Evolutionary conservation across 2,888 invertebrate genomes (phyloP).

Genomic region (Syrphus vitripennis): DNA sequence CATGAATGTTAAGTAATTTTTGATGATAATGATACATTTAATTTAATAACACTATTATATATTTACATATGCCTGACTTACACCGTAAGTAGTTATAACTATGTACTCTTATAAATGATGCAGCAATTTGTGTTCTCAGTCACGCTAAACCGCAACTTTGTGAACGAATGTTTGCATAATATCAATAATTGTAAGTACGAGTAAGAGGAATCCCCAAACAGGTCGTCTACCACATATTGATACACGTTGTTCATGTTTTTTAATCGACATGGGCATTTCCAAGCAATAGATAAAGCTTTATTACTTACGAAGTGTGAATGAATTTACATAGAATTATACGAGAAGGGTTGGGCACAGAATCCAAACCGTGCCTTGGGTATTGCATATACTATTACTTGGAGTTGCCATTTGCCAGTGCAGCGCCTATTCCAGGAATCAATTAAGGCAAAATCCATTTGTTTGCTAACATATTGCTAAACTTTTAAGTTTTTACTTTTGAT

Average conservation of each 20-base stretch:
- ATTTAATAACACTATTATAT: neutral
- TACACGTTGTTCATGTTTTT: neutral
- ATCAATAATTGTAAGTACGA: neutral
- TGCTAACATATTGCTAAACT: neutral
- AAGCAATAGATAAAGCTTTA: neutral
- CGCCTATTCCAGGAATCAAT: neutral
- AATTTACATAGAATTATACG: slow-evolving; percentile 3
- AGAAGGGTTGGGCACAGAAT: neutral
- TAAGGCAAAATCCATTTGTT: neutral
- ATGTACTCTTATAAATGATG: neutral
- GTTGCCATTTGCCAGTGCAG: neutral
- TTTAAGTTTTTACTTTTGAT: neutral
- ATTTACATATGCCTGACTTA: neutral
- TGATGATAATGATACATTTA: neutral
- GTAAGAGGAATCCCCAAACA: neutral
- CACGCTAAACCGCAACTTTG: neutral
- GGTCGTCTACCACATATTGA: neutral
- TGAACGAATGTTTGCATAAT: neutral
- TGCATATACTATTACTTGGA: neutral
- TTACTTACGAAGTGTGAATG: neutral
- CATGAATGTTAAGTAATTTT: neutral
- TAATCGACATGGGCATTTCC: neutral
- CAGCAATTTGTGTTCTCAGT: neutral
- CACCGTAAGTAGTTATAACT: too few relatives aligned
- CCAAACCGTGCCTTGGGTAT: neutral